Percentiles rank a stretch among this genome's conserved stretches.
These are phyloP conservation scores for Danio choprae DNA, from an alignment of 2,797 vertebrate genomes.

Conservation along the genomic window DNA sequence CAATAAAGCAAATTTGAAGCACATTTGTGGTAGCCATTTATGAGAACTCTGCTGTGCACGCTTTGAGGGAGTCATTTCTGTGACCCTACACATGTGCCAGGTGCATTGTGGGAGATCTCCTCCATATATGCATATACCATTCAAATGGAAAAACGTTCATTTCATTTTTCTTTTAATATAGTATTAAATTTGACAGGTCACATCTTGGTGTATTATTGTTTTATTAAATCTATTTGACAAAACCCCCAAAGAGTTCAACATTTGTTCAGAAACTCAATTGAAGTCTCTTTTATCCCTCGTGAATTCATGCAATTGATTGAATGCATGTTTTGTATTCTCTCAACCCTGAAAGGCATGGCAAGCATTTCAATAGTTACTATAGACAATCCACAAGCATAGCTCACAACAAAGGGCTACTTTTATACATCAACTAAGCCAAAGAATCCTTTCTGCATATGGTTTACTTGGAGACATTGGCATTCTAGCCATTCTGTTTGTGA, in stretches of 20 bases:
- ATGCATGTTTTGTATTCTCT: conserved; percentile 69
- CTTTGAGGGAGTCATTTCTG: background rate
- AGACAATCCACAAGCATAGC: conserved; percentile 62
- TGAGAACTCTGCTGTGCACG: background rate
- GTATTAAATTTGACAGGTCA: conserved; percentile 6
- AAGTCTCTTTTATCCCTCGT: conserved; percentile 63
- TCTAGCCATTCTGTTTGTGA: conserved; percentile 25
- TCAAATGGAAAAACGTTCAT: background rate
- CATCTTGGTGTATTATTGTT: background rate
- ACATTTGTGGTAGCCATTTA: background rate
- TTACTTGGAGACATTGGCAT: conserved; percentile 35
- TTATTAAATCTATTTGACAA: background rate
- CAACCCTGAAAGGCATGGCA: conserved; percentile 63
- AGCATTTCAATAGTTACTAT: conserved; percentile 65
- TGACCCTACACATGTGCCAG: background rate
- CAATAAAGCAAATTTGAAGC: background rate
- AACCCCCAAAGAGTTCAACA: conserved; percentile 57
- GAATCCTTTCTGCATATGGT: conserved; percentile 55
- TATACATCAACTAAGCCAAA: conserved; percentile 51
- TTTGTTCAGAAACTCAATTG: conserved; percentile 51
- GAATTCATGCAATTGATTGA: conserved; percentile 67
- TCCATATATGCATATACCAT: background rate
- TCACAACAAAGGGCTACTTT: conserved; percentile 55
- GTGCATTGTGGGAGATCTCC: conserved; percentile 4
- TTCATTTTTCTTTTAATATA: background rate